These are phyloP conservation scores for Chaetogeoica ovagalla DNA, from an alignment of 2,888 invertebrate genomes.

Conservation along the genomic window DNA sequence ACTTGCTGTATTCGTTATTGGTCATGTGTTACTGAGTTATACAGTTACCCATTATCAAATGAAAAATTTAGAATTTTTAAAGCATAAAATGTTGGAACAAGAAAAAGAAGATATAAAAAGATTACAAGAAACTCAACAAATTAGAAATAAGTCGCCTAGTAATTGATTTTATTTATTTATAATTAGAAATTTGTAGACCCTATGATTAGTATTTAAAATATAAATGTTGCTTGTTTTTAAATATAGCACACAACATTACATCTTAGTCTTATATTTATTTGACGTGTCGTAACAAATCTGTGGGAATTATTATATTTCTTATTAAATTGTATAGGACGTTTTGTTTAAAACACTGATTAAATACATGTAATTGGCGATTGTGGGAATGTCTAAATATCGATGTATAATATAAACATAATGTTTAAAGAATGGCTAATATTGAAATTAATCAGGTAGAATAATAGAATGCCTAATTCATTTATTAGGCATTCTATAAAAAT, in stretches of 20 bases:
- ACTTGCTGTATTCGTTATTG: constrained; percentile 37
- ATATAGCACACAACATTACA: not conserved
- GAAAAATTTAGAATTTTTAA: constrained; percentile 30
- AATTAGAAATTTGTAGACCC: constrained; percentile 15
- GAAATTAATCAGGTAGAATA: not conserved
- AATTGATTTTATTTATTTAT: constrained; percentile 13
- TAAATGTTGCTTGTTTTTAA: not conserved
- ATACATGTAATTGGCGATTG: not conserved
- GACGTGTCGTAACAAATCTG: too few relatives aligned
- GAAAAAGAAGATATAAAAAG: constrained; percentile 29
- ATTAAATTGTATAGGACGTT: not conserved
- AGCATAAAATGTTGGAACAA: constrained; percentile 29
- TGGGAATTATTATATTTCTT: not conserved
- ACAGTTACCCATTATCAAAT: constrained; percentile 36
- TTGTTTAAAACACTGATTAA: not conserved
- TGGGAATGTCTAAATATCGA: not conserved
- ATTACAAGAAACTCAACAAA: not conserved
- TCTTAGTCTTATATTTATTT: not conserved
- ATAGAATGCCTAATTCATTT: too few relatives aligned
- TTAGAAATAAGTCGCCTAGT: not conserved
- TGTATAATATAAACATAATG: not conserved
- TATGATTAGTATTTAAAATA: constrained; percentile 10
- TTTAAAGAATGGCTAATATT: not conserved
- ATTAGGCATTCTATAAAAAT: too few relatives aligned
- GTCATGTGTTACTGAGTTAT: constrained; percentile 37